Conservation (phyloP, 2,113 vertebrate species). For the Pedionomus torquatus region DNA sequence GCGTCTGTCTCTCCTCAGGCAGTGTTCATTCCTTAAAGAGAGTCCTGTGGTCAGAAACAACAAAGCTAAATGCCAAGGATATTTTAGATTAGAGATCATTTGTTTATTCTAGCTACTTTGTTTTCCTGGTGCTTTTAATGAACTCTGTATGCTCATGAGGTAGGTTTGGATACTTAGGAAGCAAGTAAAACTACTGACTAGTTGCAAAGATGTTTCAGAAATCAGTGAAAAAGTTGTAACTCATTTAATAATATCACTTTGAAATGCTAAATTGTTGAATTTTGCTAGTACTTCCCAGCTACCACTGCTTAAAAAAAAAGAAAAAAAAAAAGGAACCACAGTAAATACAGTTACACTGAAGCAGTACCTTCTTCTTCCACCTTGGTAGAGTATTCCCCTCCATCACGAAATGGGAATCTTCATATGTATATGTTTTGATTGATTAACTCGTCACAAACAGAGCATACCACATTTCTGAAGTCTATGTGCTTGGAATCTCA, state of each 20-base stretch:
- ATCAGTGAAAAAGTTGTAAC: neutral
- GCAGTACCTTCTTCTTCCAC: neutral
- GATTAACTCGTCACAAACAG: neutral
- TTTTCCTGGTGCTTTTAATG: neutral
- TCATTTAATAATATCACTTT: neutral
- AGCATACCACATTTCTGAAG: neutral
- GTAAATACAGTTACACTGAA: neutral
- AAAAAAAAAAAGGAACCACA: too few species aligned
- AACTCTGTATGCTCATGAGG: rapidly evolving
- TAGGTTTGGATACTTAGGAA: neutral
- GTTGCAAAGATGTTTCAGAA: neutral
- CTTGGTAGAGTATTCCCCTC: rapidly evolving
- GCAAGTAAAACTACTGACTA: neutral
- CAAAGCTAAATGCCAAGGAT: neutral
- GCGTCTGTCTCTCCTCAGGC: neutral
- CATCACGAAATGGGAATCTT: neutral
- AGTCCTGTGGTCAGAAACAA: neutral
- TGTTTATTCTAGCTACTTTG: neutral
- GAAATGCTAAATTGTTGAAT: neutral
- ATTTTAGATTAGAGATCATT: neutral
- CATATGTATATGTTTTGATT: neutral
- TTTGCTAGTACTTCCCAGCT: neutral
- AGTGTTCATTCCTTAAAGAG: neutral
- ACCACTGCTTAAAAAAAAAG: neutral
- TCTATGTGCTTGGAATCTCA: neutral